phyloP scores from a whole-genome alignment of 2,888 invertebrate species.

The Scotopteryx bipunctaria region DNA sequence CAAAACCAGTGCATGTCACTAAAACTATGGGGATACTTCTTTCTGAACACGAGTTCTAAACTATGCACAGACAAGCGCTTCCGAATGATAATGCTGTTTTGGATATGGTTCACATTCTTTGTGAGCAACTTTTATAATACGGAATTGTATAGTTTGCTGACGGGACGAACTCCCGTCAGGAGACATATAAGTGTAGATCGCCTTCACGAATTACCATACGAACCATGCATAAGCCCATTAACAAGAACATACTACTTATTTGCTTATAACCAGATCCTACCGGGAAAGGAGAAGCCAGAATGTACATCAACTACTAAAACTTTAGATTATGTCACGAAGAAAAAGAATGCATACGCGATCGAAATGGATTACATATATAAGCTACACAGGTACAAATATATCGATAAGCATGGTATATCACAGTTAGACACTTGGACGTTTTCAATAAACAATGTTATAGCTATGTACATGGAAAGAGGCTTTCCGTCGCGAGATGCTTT shows the following conservation, averaged over 20 bases:
- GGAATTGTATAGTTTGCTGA: constrained; percentile 55
- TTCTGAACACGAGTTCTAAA: constrained; percentile 46
- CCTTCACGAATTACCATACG: constrained; percentile 43
- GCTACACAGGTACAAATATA: constrained; percentile 47
- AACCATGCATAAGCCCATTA: constrained; percentile 54
- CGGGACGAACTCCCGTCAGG: constrained; percentile 46
- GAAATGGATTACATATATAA: constrained; percentile 49
- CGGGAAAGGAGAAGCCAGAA: constrained; percentile 40
- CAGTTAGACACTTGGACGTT: constrained; percentile 49
- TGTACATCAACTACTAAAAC: constrained; percentile 45
- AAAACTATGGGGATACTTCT: constrained; percentile 56
- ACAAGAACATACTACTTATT: constrained; percentile 47
- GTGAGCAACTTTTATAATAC: constrained; percentile 63
- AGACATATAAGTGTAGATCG: constrained; percentile 40
- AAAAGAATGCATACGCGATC: constrained; percentile 47
- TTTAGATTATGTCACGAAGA: constrained; percentile 47
- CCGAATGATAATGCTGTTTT: constrained; percentile 49
- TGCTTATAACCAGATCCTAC: constrained; percentile 51
- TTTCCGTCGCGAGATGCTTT: constrained; percentile 50
- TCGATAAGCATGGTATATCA: constrained; percentile 45
- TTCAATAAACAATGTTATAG: constrained; percentile 41
- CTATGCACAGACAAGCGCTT: constrained; percentile 46
- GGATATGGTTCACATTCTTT: constrained; percentile 66
- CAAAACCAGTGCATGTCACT: constrained; percentile 41
- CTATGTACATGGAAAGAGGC: constrained; percentile 53